Percentiles rank a stretch among this genome's conserved stretches.
These are phyloP conservation scores for Mormyrus lacerda DNA, from an alignment of 2,113 vertebrate genomes.

Conservation along the genomic window DNA sequence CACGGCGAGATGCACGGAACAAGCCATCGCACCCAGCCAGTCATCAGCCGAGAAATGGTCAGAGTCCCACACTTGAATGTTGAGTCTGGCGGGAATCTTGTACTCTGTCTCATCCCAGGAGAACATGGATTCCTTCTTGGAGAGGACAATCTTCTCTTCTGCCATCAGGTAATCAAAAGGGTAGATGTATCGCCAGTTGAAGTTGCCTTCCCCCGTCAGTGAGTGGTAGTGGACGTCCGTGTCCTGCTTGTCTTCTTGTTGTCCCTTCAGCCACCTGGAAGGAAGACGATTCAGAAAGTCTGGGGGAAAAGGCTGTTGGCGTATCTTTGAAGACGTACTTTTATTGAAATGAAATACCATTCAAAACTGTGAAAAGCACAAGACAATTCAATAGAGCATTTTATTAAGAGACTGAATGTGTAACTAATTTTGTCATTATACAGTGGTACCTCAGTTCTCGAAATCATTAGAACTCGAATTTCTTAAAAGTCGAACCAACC, in stretches of 20 bases:
- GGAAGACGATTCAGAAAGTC: background rate
- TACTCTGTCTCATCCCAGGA: conserved; percentile 99
- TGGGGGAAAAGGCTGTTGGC: background rate
- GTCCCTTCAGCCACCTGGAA: conserved; percentile 91
- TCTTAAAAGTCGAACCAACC: no score
- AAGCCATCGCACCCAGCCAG: conserved; percentile 72
- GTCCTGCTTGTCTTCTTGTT: conserved; percentile 98
- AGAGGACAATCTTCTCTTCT: conserved; percentile 95
- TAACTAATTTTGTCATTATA: background rate
- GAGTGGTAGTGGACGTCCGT: conserved; percentile 97
- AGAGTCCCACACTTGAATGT: conserved; percentile 93
- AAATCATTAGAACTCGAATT: no score
- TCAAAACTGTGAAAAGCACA: background rate
- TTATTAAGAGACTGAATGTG: background rate
- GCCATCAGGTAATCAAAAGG: conserved; percentile 95
- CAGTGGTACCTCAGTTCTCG: no score
- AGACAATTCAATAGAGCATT: background rate
- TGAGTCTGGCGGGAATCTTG: conserved; percentile 93
- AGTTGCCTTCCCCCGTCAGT: conserved; percentile 92
- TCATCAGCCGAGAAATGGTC: conserved; percentile 97
- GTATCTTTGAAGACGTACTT: background rate
- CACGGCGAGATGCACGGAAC: background rate
- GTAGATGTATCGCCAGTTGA: conserved; percentile 96
- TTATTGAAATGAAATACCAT: background rate
- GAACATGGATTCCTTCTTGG: conserved; percentile 98